A percentile compares a stretch with the other conserved stretches of the same genome.
These are phyloP conservation scores for Polyploca ridens DNA, from an alignment of 2,888 invertebrate genomes.

Conservation along the genomic window DNA sequence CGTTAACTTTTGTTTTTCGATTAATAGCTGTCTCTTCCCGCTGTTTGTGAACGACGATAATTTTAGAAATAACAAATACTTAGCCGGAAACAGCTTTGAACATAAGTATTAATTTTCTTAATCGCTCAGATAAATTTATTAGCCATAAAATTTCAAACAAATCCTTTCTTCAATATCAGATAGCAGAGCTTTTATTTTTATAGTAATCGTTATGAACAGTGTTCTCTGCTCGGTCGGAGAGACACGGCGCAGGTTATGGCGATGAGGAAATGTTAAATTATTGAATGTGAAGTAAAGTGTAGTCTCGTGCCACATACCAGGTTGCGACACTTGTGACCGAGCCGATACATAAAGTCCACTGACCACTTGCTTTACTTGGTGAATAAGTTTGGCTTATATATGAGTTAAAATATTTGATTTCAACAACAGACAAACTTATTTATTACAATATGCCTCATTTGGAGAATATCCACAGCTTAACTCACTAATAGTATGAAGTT, in stretches of 20 bases:
- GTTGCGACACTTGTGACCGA: neutral
- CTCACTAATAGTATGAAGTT: no score
- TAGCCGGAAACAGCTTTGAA: neutral
- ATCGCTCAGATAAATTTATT: neutral
- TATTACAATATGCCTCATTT: no score
- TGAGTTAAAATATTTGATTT: no score
- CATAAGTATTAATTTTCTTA: constrained; percentile 1
- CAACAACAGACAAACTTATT: no score
- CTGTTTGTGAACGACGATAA: neutral
- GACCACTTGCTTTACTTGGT: neutral
- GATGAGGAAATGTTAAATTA: constrained; percentile 31
- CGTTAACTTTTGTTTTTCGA: neutral
- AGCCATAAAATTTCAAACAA: neutral
- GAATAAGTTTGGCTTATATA: no score
- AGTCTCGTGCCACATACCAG: neutral
- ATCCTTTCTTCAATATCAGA: neutral
- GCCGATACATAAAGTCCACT: neutral
- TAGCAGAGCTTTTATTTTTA: neutral
- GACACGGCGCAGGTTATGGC: constrained; percentile 12
- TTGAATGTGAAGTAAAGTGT: constrained; percentile 17
- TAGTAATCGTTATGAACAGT: constrained; percentile 4
- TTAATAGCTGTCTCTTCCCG: neutral
- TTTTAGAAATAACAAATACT: neutral
- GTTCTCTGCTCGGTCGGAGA: neutral
- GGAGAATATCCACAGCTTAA: no score